Evolutionary conservation across 2,888 invertebrate genomes (phyloP), one percentile per base, ranked within the genome.

Genomic region (Gari tellinella): DNA sequence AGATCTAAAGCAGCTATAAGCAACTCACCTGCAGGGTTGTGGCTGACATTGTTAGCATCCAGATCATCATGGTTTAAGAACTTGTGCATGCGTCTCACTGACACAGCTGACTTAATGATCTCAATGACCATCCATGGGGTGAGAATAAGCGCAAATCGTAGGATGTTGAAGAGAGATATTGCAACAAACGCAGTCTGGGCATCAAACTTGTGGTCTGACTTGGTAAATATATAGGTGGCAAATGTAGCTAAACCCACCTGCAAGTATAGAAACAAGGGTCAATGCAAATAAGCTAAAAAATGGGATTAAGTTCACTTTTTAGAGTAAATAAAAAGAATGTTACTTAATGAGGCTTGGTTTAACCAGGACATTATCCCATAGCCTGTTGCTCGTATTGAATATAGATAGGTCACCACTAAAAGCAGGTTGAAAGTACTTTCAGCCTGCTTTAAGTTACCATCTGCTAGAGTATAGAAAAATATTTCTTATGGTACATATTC

Each of bases 101-200:
- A 85, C 26, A 85, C 85, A 14, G 46, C 48, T 37, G 64, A 55
- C 51, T 72, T 80, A 21, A 83, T 57, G 4, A 72, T 56, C 60
- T 80, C 80, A 49, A 90, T 80, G 92, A 98, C 96, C 94, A 98
- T 95, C 95, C 97, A 97, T 91, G 98, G 98, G 93, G 97, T 95
- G 96, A 98, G 96, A 91, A 97, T 96, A 92, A 99, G 94, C 89
- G 99, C 98, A 93, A 98, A 97, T 92, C 89, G 80, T 23, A 92
- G 84, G 52, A 92, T 90, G 75, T 91, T 91, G 79, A 92, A 91
- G 61, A 92, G 74, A 0, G 92, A 87, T 45, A 92, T 86, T 21
- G 92, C 91, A 12, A 92, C 92, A 75, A 92, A 92, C 15, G 91
- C 92, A 41, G 87, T 90, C 64, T 90, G 86, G 37, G 97, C 95